These are phyloP conservation scores for Amblyteles armatorius DNA, from an alignment of 2,888 invertebrate genomes.

Conservation along the genomic window DNA sequence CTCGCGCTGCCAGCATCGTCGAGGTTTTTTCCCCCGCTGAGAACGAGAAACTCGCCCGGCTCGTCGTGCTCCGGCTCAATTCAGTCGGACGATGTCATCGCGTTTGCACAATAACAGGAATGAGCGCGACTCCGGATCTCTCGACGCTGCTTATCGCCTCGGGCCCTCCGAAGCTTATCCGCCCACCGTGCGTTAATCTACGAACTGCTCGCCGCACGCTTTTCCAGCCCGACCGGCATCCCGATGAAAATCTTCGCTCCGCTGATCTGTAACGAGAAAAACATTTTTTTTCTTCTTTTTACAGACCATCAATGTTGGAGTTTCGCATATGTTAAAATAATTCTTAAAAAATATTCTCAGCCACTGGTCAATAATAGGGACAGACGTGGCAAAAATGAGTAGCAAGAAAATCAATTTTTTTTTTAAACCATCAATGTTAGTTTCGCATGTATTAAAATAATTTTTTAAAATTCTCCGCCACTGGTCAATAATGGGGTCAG, in stretches of 20 bases:
- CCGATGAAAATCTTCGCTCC: neutral
- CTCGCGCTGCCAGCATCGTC: neutral
- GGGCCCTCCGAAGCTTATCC: constrained; percentile 25
- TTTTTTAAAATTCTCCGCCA: too few relatives aligned
- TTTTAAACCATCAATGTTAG: neutral
- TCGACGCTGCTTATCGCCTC: constrained; percentile 15
- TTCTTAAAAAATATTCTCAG: too few relatives aligned
- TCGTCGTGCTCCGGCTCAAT: neutral
- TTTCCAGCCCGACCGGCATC: neutral
- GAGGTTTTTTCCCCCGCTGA: neutral
- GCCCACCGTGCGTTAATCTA: constrained; percentile 15
- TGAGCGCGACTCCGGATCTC: constrained; percentile 22
- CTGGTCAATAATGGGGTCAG: too few relatives aligned
- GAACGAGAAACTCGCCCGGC: neutral
- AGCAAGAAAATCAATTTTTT: neutral
- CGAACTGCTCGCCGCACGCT: neutral
- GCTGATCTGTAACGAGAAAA: neutral
- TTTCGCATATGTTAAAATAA: too few relatives aligned
- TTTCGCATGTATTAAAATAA: too few relatives aligned
- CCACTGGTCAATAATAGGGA: too few relatives aligned
- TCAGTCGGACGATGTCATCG: constrained; percentile 26
- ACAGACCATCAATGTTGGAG: neutral
- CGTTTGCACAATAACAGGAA: neutral
- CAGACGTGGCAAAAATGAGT: neutral
- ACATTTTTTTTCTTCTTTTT: neutral